Base-by-base conservation (phyloP, 2,888 invertebrate species). In the Cremastinae sp. region DNA sequence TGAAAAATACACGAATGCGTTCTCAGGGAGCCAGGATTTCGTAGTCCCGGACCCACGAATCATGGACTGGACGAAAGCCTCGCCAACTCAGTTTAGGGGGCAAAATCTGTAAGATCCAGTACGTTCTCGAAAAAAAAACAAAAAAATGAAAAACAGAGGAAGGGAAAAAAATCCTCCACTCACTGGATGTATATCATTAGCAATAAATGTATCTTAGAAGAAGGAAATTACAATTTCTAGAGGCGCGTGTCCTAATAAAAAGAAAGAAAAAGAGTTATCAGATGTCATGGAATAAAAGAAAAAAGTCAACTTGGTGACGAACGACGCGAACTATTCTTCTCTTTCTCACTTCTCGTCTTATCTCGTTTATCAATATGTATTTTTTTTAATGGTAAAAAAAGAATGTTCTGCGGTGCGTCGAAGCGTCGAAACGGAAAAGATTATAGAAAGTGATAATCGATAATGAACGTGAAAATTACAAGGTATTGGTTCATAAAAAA, bases 401-500 rank as follows among this genome's bases (percentile, higher is more conserved):
- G 56, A 35, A 45, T 41, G 53, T 58, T 37, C 66, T 72, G 72
- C 72, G 62, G 56, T 66, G 75, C 56, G 59, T 71, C 28, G 55
- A 49, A 61, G 61, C 55, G 65, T 28, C 2, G 7, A 16, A 16
- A 66, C 5, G 37, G 61, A 59, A 58, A 39, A 61, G 47, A 51
- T 41, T 66, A 66, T 58, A 16, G 41, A 61, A 61, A 59, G 59
- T 53, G 65, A 53, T 65, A 68, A 72, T 71, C 43, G 37, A 66
- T 61, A 47, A 70, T 45, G 65, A 72, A 43, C 55, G 62, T 39
- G 49, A 51, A 62, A 58, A 9, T 10, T 9, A 68, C 14, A 72
- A 75, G 75, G 75, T 75, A 75, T 75, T 75, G 72, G 51, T 49
- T 59, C 16, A 56, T 22, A 61, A 71, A 66, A 22, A 66, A 69